Base-by-base conservation (phyloP, 2,113 vertebrate genomes). In the Gavia stellata region DNA sequence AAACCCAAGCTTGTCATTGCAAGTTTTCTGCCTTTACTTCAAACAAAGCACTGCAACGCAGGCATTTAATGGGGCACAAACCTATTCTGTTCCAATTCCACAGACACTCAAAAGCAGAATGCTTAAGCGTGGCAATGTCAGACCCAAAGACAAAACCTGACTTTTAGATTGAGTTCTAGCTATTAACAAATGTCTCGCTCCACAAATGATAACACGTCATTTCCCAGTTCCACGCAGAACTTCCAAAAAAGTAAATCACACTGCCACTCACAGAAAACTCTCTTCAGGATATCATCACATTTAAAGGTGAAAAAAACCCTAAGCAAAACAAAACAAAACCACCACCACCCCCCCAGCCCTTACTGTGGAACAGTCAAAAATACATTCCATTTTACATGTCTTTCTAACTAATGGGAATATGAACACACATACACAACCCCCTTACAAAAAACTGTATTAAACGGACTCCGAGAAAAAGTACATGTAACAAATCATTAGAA, bases 311-410 rank as follows among this genome's bases (percentile, higher is more conserved):
- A 74, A 74, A 25, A 24, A 36, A 17, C 1, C 23, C 38, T n/a
- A n/a, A n/a, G n/a, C n/a, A n/a, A 1, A 18, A 50, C 13, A 34
- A 66, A 94, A 47, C 19, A 52, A 40, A 71, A 45, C 33, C 6
- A 11, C 6, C 9, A 11, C 15, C 17, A 3, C 10, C 12, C 0
- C 9, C 36, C 29, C 7, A n/a, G n/a, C 19, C 5, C 16, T n/a
- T 62, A 81, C 33, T 11, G 19, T 7, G 40, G 13, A 72, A 26
- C 13, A 17, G 47, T 63, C 17, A 86, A 58, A 90, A 72, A 38
- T 2, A 72, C 3, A 17, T 10, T 52, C 15, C 6, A 4, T 26
- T 34, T 81, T 58, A 47, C 23, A 21, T 1, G 0, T 26, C 26
- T 38, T 78, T 74, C 70, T 71, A 75, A 62, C 36, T 68, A 56